Evolutionary conservation across 2,113 vertebrate genomes (phyloP), one percentile per base, ranked within the genome.

Genomic region (Xerus inauris): DNA sequence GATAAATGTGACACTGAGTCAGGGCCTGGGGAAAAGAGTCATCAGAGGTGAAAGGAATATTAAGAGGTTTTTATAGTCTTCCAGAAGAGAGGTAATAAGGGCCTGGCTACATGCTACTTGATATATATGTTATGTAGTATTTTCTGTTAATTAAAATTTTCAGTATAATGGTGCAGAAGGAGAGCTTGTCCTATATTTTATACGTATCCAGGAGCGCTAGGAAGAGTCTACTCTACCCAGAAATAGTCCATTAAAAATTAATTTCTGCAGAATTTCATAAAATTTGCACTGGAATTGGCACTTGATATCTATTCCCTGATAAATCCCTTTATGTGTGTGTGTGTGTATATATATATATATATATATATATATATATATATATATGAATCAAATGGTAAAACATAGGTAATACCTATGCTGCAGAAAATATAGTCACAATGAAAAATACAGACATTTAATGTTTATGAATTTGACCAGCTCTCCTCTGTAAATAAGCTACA

Each of bases 91-190:
- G 38, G 28, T 80, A 84, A 87, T 95, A 90, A 96, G 80, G 69
- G 49, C 24, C 28, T 59, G 22, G 42, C 67, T 71, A 86, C 32
- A 77, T 94, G 89, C 62, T 96, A 22, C 30, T 79, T 12, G 30
- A 20, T 94, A 80, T 93, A 85, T 79, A 92, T 81, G 54, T 62
- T 95, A 40, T 35, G 40, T 28, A 77, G 45, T 89, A 82, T 96
- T 96, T 97, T 89, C 83, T 93, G 72, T 94, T 97, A 96, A 95
- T 97, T 96, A 96, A 95, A 86, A 24, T 92, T 96, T 87, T 94
- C 75, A 72, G 54, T n/a, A 30, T 87, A 89, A 89, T 2, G 5
- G 72, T 89, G 17, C 22, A 94, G 64, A n/a, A 83, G 42, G 45
- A 80, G 35, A 75, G 38, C 20, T 87, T 87, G 64, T 51, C 86